Percentiles rank a stretch among this genome's conserved stretches.
Conservation (phyloP, 2,113 vertebrate genomes). For the Muntiacus reevesi region DNA sequence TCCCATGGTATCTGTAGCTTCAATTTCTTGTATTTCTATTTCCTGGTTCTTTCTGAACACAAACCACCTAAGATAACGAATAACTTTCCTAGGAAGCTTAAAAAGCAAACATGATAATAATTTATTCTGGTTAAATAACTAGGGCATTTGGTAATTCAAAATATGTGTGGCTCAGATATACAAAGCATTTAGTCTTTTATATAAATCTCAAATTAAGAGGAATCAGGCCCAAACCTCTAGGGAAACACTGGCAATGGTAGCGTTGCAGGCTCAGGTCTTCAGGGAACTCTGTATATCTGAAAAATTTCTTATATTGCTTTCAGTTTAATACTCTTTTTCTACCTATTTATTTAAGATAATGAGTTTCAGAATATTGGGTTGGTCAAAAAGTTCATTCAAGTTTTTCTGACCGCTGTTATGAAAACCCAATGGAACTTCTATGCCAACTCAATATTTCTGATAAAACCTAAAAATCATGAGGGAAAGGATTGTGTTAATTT, state of each 20-base stretch:
- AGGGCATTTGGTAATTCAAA: neutral
- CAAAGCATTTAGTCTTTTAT: neutral
- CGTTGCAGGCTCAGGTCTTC: neutral
- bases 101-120: neutral
- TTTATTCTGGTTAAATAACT: neutral
- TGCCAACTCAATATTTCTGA: neutral
- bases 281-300: neutral
- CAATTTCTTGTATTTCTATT: neutral
- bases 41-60: conserved; percentile 7
- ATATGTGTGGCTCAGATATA: neutral
- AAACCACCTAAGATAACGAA: neutral
- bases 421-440: neutral
- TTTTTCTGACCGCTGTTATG: neutral
- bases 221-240: neutral
- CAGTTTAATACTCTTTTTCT: neutral
- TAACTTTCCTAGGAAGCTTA: conserved; percentile 9
- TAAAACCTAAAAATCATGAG: neutral
- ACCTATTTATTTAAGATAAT: conserved; percentile 7
- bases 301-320: conserved; percentile 22
- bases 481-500: neutral
- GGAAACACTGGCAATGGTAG: neutral
- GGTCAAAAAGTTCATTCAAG: neutral
- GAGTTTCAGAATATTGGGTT: neutral
- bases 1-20: neutral
- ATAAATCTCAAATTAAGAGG: conserved; percentile 14